Base-by-base conservation (phyloP, 2,888 invertebrate species). In the Cerceris ruficornis region DNA sequence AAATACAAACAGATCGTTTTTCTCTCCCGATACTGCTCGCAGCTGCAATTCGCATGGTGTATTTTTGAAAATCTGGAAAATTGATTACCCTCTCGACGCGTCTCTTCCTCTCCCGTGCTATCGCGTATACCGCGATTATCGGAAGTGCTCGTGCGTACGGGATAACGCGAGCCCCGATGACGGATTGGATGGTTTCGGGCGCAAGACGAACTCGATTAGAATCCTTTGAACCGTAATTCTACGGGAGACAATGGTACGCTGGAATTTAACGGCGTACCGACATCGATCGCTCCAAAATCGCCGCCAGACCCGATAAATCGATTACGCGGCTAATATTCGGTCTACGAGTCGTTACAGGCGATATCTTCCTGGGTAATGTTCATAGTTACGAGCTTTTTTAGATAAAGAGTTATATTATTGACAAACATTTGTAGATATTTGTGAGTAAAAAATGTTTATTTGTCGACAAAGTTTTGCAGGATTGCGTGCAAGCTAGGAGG, bases 191-290 rank as follows among this genome's bases (percentile, higher is more conserved):
- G 55, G 70, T 75, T 70, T 50, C 64, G 66, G 55, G 61, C 69
- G 70, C 73, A 65, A 61, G 77, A 61, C 67, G 69, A 83, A 84
- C 78, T 87, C 86, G 82, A 87, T 88, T 85, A 81, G 81, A 85
- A 86, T 83, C 80, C 84, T 74, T 72, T 80, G 86, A 86, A 87
- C 82, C 83, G 78, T 78, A 76, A 76, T 74, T 71, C 62, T 64
- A 54, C 58, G 41, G 14, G 42, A 39, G 50, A 54, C 67, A 54
- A 64, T 39, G 52, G 57, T 15, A n/a, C 54, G 42, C 59, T 46
- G 17, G 42, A 14, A 55, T 54, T 67, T 49, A 41, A 57, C 15
- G 28, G 11, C 43, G n/a, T 14, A 28, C 17, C 8, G 7, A 11
- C 7, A 28, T 39, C 43, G 64, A 54, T 43, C 43, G 15, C 39